Evolutionary conservation across 2,797 vertebrate genomes (phyloP), one percentile per base, ranked within the genome.

Genomic region (Crenichthys baileyi): DNA sequence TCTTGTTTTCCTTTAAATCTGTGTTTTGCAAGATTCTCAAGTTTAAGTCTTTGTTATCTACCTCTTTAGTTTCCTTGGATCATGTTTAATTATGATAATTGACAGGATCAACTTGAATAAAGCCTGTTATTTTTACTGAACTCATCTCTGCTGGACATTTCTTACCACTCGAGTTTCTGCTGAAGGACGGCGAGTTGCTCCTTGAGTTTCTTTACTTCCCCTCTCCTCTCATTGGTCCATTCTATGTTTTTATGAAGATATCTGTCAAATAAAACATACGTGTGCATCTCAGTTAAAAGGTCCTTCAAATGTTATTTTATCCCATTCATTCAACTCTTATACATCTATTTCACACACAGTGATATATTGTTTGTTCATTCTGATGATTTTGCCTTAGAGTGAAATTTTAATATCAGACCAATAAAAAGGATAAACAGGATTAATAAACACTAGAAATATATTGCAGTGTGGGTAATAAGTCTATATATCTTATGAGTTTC

Each of bases 191-290:
- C 91, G 77, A 97, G 93, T 90, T 97, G 95, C 51, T 97, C 96
- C 89, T 96, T 98, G 83, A 98, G n/a, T 72, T 93, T 96, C 83
- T 96, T 97, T 22, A 97, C 93, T 63, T 96, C 95, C 44, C 96
- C 96, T 91, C 97, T 97, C 89, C 98, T 97, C 83, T 89, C 95
- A 73, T 96, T 96, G 73, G 97, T 96, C 73, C 96, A 93, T 2
- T 96, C 94, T 78, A 98, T 96, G 90, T 97, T 99, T 92, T 91
- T 95, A 83, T 99, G 97, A 85, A 99, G 96, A 90, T 98, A 99
- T 92, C 98, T 99, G 80, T 1, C 13, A 84, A 2, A 88, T 55
- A 41, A 56, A 56, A 73, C 20, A 73, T n/a, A 20, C 44, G 26
- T 70, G 13, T 70, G 15, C 36, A 46, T 70, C 41, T 16, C 41